Evolutionary conservation across 2,113 vertebrate genomes (phyloP), one percentile per base, ranked within the genome.

Genomic region (Nesoenas mayeri): DNA sequence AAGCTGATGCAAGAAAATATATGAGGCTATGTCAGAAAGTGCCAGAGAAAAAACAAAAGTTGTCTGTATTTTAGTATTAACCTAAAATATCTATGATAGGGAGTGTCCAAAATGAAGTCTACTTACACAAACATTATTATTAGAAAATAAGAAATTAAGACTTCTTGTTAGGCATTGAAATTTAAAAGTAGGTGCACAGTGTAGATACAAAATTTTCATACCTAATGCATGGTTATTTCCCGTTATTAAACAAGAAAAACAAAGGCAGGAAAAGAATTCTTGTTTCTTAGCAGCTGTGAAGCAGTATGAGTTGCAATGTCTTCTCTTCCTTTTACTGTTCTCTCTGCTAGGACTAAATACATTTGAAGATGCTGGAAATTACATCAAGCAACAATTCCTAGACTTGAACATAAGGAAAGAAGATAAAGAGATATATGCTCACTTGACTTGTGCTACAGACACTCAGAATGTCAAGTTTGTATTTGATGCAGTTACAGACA

Each of bases 391-490:
- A 72, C 97, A 98, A 88, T 98, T 98, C 89, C 96, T 98, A 70
- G 97, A 98, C 71, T 93, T 98, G 92, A 98, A 98, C 70, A 77
- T 97, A 89, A 97, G 96, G 62, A 98, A 98, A 94, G 95, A 97
- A 88, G 97, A 98, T 67, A 98, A 98, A 70, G 98, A 98, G 93
- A 97, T 98, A 91, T 98, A 98, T 70, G 96, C 80, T 77, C 98
- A 98, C 64, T 85, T 98, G 97, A 98, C 98, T 25, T 98, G 98
- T 50, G 98, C 98, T 56, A 98, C 98, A 0, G 98, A 98, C 60
- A 98, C 98, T 1, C 98, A 98, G 79, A 98, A 98, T 60, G 98
- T 98, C 85, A 98, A 97, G 94, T 98, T 98, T 40, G 98, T 98
- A 66, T 98, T 98, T 93, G 98, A 98, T 96, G 98, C 98, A 47